A percentile compares a stretch with the other conserved stretches of the same genome.
phyloP scores from a whole-genome alignment of 1,140 invertebrate species.

The Drosophila saltans region DNA sequence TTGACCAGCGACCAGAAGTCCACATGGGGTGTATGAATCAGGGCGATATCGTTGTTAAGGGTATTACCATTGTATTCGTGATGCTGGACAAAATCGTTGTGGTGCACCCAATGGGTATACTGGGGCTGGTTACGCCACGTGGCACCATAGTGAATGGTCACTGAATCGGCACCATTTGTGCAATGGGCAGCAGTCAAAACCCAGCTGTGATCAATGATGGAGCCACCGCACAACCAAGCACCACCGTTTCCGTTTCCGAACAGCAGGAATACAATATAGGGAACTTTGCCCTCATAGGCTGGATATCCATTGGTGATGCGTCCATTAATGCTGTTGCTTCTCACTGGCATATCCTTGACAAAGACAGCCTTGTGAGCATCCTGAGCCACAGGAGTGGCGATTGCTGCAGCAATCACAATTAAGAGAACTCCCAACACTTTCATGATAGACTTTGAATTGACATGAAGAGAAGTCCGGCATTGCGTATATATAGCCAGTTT shows the following conservation, averaged over 20 bases:
- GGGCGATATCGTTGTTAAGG: conserved; percentile 43
- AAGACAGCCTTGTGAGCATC: conserved; percentile 26
- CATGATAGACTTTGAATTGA: conserved; percentile 21
- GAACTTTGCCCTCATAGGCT: conserved; percentile 82
- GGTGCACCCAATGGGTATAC: conserved; percentile 24
- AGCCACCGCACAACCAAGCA: conserved; percentile 85
- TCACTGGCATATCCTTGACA: conserved; percentile 42
- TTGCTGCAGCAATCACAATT: conserved; percentile 10
- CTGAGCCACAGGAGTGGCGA: conserved; percentile 28
- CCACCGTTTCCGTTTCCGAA: conserved; percentile 73
- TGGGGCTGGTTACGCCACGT: conserved; percentile 35
- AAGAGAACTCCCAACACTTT: conserved; percentile 33
- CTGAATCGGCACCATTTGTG: conserved; percentile 38
- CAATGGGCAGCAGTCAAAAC: conserved; percentile 83
- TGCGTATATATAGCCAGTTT: background rate
- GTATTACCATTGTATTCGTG: conserved; percentile 18
- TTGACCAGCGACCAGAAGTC: conserved; percentile 47
- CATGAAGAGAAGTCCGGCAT: background rate
- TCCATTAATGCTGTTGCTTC: conserved; percentile 26
- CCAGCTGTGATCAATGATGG: conserved; percentile 85
- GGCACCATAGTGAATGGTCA: conserved; percentile 32
- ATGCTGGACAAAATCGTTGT: conserved; percentile 31
- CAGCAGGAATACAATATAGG: conserved; percentile 81
- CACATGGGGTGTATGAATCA: conserved; percentile 41
- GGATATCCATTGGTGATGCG: conserved; percentile 57